These are phyloP conservation scores for Oplegnathus fasciatus DNA, from an alignment of 2,113 vertebrate genomes.

Conservation along the genomic window DNA sequence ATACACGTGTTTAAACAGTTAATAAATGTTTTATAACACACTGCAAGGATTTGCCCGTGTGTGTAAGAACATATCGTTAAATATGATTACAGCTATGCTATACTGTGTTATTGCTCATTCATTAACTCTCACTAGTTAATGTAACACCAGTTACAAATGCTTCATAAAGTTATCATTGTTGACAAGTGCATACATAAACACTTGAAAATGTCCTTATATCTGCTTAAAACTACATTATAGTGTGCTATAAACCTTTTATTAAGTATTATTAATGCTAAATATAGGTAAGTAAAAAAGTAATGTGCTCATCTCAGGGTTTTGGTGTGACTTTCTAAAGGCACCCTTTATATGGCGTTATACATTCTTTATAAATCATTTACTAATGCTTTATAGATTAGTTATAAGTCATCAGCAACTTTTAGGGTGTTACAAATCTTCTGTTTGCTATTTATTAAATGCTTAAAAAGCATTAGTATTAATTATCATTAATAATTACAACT, in stretches of 20 bases:
- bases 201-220: background rate
- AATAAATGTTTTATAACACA: background rate
- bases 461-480: slow-evolving; percentile 19
- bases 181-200: background rate
- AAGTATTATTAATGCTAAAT: background rate
- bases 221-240: background rate
- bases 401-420: background rate
- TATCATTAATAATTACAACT: slow-evolving; percentile 7
- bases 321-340: no score
- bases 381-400: background rate
- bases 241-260: background rate
- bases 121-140: background rate
- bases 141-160: background rate
- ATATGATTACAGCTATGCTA: background rate
- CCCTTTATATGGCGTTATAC: no score
- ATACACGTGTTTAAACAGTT: background rate
- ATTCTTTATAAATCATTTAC: no score
- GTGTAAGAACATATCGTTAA: no score
- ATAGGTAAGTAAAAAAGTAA: no score
- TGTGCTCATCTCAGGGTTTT: background rate
- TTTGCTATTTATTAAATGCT: background rate
- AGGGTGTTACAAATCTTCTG: background rate
- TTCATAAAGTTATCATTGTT: background rate
- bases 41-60: no score
- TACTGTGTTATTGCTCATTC: background rate